Conservation (phyloP, 2,888 invertebrate species). For the Pammene fasciana region DNA sequence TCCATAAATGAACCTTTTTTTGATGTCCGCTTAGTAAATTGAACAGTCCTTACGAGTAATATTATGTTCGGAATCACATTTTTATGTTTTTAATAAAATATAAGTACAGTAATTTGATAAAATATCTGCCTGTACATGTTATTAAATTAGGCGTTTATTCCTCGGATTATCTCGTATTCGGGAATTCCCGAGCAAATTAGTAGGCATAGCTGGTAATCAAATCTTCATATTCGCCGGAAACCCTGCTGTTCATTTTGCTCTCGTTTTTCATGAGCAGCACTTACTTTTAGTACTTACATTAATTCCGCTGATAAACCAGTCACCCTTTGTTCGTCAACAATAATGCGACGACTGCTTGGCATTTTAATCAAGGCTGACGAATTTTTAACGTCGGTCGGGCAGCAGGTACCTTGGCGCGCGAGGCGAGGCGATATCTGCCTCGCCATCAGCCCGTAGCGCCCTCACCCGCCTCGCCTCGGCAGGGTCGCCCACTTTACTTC, state of each 20-base stretch:
- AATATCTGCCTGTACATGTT: not conserved
- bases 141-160: slow-evolving; percentile 13
- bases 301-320: slow-evolving; percentile 62
- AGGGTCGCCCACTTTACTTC: slow-evolving; percentile 59
- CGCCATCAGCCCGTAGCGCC: slow-evolving; percentile 45
- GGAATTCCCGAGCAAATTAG: slow-evolving; percentile 24
- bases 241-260: slow-evolving; percentile 27
- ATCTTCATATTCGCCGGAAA: slow-evolving; percentile 36
- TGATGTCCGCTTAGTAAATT: too few species aligned
- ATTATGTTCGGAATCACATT: too few species aligned
- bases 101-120: not conserved
- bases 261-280: slow-evolving; percentile 40
- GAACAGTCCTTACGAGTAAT: too few species aligned
- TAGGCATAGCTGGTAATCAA: slow-evolving; percentile 37
- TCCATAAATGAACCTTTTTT: too few species aligned
- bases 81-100: not conserved
- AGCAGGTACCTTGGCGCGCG: slow-evolving; percentile 49
- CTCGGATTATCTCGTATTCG: slow-evolving; percentile 18
- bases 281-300: slow-evolving; percentile 44
- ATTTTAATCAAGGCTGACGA: slow-evolving; percentile 68
- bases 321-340: slow-evolving; percentile 60
- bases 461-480: slow-evolving; percentile 47
- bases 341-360: slow-evolving; percentile 57
- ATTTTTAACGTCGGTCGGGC: slow-evolving; percentile 56
- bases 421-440: slow-evolving; percentile 48